Evolutionary conservation across 1,140 invertebrate species (phyloP), one percentile per base, ranked within the genome.

Genomic region (Coenobita brevimanus): DNA sequence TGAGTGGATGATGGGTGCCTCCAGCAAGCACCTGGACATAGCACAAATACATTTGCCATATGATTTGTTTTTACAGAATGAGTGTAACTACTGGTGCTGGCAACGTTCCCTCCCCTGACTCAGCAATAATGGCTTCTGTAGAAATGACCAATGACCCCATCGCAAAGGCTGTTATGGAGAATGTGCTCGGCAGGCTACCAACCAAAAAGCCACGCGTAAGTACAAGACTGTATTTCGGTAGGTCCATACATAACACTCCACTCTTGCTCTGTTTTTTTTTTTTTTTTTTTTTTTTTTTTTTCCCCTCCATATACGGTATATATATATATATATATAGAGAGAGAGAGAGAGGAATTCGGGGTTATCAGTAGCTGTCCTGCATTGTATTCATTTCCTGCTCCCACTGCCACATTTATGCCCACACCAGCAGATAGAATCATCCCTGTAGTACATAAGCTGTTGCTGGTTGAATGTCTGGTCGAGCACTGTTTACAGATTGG

Each of bases 141-240:
- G 84, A 87, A 17, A 46, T 86, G 27, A 33, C 62, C n/a, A 43
- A 87, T 57, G 84, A 87, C 38, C 84, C 84, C 24, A 60, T 87
- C 4, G 33, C 75, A 3, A 87, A 80, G 36, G 84, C 84, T 21
- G 84, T 87, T 33, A 87, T 87, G 84, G 84, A 87, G 21, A 87
- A 87, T 62, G 84, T 80, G 15, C n/a, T 87, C 13, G 83, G 83
- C 0, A 71, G 83, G 21, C 24, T 86, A 24, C 84, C 84, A 17
- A 80, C 60, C 30, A 87, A 87, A 62, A 87, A 87, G 24, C 84
- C 84, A 6, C 67, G 76, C 43, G 84, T 87, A 30, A 79, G 60
- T 50, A 3, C 2, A 3, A 41, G n/a, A 2, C 8, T 73, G 69
- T 73, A 21, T 1, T 73, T 30, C 21, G 13, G 1, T 73, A 41